Percentiles rank a stretch among this genome's conserved stretches.
These are phyloP conservation scores for Automeris io DNA, from an alignment of 2,888 invertebrate genomes.

Conservation along the genomic window DNA sequence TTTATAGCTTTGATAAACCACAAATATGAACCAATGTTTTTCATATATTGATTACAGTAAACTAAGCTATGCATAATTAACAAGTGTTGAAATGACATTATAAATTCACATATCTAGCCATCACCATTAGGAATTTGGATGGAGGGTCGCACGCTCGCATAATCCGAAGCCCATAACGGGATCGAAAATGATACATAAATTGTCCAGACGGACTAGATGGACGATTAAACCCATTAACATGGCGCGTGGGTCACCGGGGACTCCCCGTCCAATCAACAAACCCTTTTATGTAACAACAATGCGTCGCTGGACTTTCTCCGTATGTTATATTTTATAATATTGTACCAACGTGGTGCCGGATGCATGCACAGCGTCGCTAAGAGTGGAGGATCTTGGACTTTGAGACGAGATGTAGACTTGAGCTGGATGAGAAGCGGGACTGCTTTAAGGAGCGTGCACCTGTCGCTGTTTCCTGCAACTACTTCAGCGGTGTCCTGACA, in stretches of 20 bases:
- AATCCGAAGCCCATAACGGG: conserved; percentile 70
- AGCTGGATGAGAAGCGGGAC: too few species aligned
- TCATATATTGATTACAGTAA: neutral
- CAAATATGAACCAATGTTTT: neutral
- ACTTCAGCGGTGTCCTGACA: too few species aligned
- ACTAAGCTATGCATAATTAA: conserved; percentile 24
- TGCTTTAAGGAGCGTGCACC: too few species aligned
- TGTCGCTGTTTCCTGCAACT: too few species aligned
- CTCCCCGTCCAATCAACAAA: conserved; percentile 64
- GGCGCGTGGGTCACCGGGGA: conserved; percentile 56
- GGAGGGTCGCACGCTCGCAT: conserved; percentile 49
- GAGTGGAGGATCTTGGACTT: too few species aligned
- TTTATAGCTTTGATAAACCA: too few species aligned
- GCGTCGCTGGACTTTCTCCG: conserved; percentile 1
- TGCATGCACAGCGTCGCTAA: too few species aligned
- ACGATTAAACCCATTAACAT: conserved; percentile 75
- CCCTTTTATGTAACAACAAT: conserved; percentile 42
- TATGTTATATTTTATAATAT: conserved; percentile 14
- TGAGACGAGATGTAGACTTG: too few species aligned
- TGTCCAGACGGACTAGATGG: conserved; percentile 62
- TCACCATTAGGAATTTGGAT: conserved; percentile 50
- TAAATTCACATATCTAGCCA: conserved; percentile 58
- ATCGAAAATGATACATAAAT: conserved; percentile 77
- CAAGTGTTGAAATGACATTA: conserved; percentile 38
- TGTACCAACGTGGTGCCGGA: too few species aligned